Base-by-base conservation (phyloP, 2,888 invertebrate genomes). In the Pyrochroa serraticornis region DNA sequence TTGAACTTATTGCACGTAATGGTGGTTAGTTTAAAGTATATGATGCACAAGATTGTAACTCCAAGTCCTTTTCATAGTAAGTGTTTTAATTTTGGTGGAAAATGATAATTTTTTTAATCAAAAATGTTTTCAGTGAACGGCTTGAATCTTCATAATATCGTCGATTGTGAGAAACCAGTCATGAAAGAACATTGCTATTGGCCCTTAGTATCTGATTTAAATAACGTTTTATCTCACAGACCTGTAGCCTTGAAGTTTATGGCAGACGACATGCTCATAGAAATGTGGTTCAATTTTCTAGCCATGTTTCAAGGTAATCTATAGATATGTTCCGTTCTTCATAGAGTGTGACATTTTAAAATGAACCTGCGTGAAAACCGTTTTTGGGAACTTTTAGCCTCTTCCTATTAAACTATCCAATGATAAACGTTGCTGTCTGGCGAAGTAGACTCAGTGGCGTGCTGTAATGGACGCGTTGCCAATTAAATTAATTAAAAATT, bases 131-230 rank as follows among this genome's bases (percentile, higher is more conserved):
- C 69, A 89, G 89, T 91, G 80, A 85, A 87, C 1, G 84, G 84
- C 13, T 87, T 87, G 72, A 95, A 94, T 77, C 89, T 88, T 71
- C 96, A 96, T 78, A 88, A 87, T 72, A 95, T 97, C 13, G 96
- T 97, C 44, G 95, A 97, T 77, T 97, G 97, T 77, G 91, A 90
- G 8, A 85, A 90, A 64, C 85, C 91, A 58, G 92, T 96, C 13
- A 96, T 98, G 95, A 95, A 95, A 81, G 94, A 97, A 75, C 97
- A 98, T 78, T 96, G 96, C 80, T 97, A 97, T 79, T 98, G 97
- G 97, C 97, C 97, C 0, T 83, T 97, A 6, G 95, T 97, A 33
- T 96, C 95, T 0, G 97, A 98, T 81, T 87, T 98, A 68, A 97
- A 97, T 76, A 98, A 97, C 78, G 92, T 98, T 47, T 83, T 98